Conservation (phyloP, 2,113 vertebrate genomes). For the Panurus biarmicus region DNA sequence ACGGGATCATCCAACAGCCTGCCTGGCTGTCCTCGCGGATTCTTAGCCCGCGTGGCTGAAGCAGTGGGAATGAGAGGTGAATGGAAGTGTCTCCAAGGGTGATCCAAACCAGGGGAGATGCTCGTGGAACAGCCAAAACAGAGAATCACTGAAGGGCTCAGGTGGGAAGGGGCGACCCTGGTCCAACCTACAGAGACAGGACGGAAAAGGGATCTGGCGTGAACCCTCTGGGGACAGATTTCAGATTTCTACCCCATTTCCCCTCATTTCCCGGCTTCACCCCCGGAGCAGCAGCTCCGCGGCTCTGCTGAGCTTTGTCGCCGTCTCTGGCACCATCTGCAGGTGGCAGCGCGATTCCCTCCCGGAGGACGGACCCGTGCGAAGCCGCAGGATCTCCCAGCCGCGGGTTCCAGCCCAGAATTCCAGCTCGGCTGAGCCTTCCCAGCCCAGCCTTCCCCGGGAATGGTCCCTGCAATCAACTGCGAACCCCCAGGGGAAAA, state of each 20-base stretch:
- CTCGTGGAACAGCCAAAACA: accelerated
- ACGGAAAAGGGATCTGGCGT: accelerated
- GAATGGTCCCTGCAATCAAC: too few species aligned
- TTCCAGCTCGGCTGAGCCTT: background rate
- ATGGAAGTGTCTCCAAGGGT: background rate
- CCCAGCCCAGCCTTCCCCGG: background rate
- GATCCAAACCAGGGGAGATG: background rate
- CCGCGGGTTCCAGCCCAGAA: too few species aligned
- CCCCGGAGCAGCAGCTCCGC: background rate
- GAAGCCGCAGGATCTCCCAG: background rate
- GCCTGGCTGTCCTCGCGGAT: accelerated
- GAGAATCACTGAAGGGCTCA: accelerated
- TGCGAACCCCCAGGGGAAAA: background rate
- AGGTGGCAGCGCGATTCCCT: background rate
- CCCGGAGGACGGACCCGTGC: accelerated
- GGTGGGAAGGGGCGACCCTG: background rate
- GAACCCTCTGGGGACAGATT: accelerated
- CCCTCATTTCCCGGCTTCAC: accelerated
- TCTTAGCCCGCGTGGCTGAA: background rate
- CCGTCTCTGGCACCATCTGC: slow-evolving; percentile 65
- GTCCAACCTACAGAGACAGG: accelerated
- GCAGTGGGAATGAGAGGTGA: background rate
- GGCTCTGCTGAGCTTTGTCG: background rate
- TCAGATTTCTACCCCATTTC: accelerated
- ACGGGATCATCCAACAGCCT: background rate